Conservation (phyloP, 2,113 vertebrate genomes). For the Girardinichthys multiradiatus region DNA sequence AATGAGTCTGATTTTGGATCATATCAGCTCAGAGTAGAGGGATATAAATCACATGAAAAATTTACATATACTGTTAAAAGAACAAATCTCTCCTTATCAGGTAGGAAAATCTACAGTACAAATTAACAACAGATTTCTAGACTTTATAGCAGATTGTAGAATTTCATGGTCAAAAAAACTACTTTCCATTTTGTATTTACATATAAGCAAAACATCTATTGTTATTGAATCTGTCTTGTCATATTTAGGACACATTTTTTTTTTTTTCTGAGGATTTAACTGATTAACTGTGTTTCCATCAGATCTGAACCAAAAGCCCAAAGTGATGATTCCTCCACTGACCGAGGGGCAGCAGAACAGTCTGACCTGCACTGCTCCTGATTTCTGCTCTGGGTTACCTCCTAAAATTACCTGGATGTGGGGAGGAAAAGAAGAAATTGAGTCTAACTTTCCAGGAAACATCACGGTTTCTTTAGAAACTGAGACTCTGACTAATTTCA, state of each 20-base stretch:
- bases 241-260: background rate
- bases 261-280: background rate
- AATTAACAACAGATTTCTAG: background rate
- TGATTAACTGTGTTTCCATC: background rate
- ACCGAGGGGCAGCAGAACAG: conserved; percentile 39
- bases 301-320: conserved; percentile 55
- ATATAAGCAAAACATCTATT: background rate
- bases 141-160: background rate
- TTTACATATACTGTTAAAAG: background rate
- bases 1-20: conserved; percentile 43
- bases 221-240: background rate
- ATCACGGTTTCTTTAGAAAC: background rate
- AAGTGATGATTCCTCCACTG: conserved; percentile 42
- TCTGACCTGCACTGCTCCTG: conserved; percentile 61
- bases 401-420: conserved; percentile 52
- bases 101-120: conserved; percentile 25
- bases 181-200: no score
- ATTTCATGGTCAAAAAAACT: background rate
- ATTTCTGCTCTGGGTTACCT: conserved; percentile 54
- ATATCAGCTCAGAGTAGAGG: conserved; percentile 49
- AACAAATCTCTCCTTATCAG: conserved; percentile 32
- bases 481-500: background rate
- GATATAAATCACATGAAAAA: accelerated
- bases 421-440: conserved; percentile 9
- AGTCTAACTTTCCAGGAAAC: conserved; percentile 2